A percentile compares a stretch with the other conserved stretches of the same genome.
Conservation (phyloP, 2,888 invertebrate genomes). For the Reticulitermes lucifugus region DNA sequence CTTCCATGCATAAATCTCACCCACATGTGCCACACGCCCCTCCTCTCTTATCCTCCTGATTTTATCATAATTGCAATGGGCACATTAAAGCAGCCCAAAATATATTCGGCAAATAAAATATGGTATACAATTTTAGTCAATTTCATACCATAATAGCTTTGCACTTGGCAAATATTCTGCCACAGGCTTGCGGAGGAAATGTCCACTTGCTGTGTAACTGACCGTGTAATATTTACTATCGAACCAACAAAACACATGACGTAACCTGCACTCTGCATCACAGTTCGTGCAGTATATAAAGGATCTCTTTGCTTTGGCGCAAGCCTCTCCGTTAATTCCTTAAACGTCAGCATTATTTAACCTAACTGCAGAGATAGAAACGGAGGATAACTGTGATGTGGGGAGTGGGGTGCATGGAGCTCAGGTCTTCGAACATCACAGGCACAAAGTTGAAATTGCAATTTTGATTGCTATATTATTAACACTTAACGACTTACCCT, state of each 20-base stretch:
- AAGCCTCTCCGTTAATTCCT: background rate
- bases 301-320: background rate
- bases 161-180: background rate
- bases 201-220: background rate
- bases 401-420: too few relatives aligned
- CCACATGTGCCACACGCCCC: too few relatives aligned
- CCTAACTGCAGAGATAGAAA: background rate
- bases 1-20: too few relatives aligned
- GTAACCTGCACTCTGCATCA: conserved; percentile 17
- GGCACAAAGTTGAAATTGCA: too few relatives aligned
- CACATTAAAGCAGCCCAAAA: background rate
- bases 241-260: conserved; percentile 10
- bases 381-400: background rate
- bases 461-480: too few relatives aligned
- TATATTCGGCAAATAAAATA: background rate
- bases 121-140: background rate
- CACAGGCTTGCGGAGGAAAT: background rate
- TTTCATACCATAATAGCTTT: background rate
- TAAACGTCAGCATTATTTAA: conserved; percentile 15
- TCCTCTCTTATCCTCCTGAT: too few relatives aligned
- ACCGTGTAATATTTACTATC: background rate
- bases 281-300: background rate
- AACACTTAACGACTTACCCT: too few relatives aligned
- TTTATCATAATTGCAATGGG: background rate
- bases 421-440: too few relatives aligned